Evolutionary conservation across 1,140 invertebrate species (phyloP), one percentile per base, ranked within the genome.

Genomic region (Temnothorax longispinosus): DNA sequence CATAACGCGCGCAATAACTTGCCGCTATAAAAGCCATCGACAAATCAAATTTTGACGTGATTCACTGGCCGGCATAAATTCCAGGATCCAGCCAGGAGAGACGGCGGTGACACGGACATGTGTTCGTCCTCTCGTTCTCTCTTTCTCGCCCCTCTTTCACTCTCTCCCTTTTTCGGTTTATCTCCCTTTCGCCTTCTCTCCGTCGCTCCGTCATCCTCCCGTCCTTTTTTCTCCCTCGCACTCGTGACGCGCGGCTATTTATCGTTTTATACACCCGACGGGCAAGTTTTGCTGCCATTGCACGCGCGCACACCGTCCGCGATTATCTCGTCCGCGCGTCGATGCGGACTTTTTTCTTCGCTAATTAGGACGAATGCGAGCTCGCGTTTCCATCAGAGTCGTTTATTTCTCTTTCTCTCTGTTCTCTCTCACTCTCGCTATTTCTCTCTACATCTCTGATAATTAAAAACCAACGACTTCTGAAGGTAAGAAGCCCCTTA

Each of bases 41-140:
- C 95, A 95, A 95, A 95, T 95, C 95, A 95, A 95, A 95, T 95
- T 95, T 94, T 94, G 95, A 95, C 95, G 93, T 95, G 95, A 95
- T 95, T 95, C 95, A 95, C 94, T 94, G 94, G 92, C 93, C 89
- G 90, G 91, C 93, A 95, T 95, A 95, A 95, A 95, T 95, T 94
- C 92, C 89, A 90, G 90, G 92, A 93, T 94, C 90, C 91, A 90
- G 92, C 88, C 90, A 91, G 89, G 91, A 94, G 93, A 94, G 94
- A 93, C 93, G 93, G 91, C 93, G 92, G 94, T 95, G 94, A 95
- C 94, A 90, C 90, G 93, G 94, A 95, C 94, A 95, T 94, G 94
- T 95, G 95, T 90, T 88, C 90, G 67, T 87, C 82, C 87, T 89
- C 88, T 86, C 89, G 64, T 77, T 85, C 74, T 35, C 86, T 88